phyloP scores from a whole-genome alignment of 2,888 invertebrate species.

The Mesorhabditis belari region DNA sequence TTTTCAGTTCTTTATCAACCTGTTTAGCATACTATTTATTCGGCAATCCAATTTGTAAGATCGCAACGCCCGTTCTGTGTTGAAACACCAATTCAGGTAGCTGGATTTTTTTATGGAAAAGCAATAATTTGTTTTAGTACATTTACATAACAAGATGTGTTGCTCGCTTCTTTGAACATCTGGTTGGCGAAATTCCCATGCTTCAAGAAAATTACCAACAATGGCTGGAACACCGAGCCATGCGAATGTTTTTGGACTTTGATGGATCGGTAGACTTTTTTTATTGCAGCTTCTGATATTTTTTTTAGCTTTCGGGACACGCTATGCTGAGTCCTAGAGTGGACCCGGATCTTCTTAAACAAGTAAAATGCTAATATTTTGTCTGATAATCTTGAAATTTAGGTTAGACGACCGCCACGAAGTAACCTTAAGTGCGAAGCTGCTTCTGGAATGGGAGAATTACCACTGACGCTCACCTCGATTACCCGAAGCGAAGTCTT shows the following conservation, averaged over 20 bases:
- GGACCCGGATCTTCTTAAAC: conserved; percentile 47
- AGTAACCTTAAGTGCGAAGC: conserved; percentile 17
- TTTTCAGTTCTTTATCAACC: not conserved
- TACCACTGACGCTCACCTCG: conserved; percentile 20
- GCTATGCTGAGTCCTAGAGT: conserved; percentile 63
- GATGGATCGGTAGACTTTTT: conserved; percentile 10
- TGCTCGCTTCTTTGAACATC: conserved; percentile 35
- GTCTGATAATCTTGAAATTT: not conserved
- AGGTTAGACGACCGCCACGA: not conserved
- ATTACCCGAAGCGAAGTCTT: not conserved
- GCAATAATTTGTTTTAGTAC: conserved; percentile 8
- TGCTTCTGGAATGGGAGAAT: conserved; percentile 30
- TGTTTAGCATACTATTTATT: conserved; percentile 43
- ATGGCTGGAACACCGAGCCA: conserved; percentile 44
- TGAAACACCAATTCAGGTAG: conserved; percentile 49
- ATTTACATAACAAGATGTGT: conserved; percentile 31
- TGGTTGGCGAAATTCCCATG: conserved; percentile 22
- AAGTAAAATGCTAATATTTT: conserved; percentile 13
- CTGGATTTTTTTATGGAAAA: not conserved
- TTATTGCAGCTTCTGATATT: not conserved
- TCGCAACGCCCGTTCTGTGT: conserved; percentile 41
- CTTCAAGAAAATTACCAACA: conserved; percentile 41
- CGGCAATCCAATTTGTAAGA: conserved; percentile 45
- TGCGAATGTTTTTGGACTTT: conserved; percentile 42
- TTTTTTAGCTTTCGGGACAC: conserved; percentile 40